Base-by-base conservation (phyloP, 1,140 invertebrate genomes). In the Diorhabda elongata region DNA sequence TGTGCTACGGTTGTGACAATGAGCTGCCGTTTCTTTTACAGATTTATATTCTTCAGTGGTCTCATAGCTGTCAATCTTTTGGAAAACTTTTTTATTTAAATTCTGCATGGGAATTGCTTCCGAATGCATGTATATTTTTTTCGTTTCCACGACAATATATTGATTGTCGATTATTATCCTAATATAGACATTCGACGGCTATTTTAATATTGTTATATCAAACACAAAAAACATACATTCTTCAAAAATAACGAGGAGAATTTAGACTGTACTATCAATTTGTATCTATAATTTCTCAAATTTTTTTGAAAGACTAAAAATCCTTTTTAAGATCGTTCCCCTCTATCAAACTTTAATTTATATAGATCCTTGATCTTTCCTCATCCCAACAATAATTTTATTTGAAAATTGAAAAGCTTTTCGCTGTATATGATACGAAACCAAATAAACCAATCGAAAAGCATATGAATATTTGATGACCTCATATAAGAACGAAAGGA, bases 31-130 rank as follows among this genome's bases (percentile, higher is more conserved):
- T 74, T 69, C 58, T 72, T 52, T 74, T 72, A 71, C 73, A 74
- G 74, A 75, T 75, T 75, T 75, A 75, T 75, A 64, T 66, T 67
- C 67, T 64, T 67, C 56, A 72, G 69, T 72, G 74, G 74, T 75
- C 74, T 72, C 74, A 41, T 41, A 45, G 72, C 74, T 75, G 74
- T 69, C 74, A 74, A 75, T 75, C 73, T 74, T 52, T 52, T 52
- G 47, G 47, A 52, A 52, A 52, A 52, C 6, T 52, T 52, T 52
- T 52, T 52, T 52, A 52, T 52, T 52, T 52, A 52, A 52, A 52
- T 52, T 52, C 47, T 52, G 47, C 47, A 6, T 6, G 47, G 47
- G 47, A 52, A 52, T 52, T 52, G 47, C 47, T n/a, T 52, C 6
- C 47, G 0, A 52, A 4, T 52, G 47, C 47, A 52, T n/a, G 4